A percentile compares a stretch with the other conserved stretches of the same genome.
Conservation (phyloP, 2,113 vertebrate genomes). For the Dicaeum eximium region DNA sequence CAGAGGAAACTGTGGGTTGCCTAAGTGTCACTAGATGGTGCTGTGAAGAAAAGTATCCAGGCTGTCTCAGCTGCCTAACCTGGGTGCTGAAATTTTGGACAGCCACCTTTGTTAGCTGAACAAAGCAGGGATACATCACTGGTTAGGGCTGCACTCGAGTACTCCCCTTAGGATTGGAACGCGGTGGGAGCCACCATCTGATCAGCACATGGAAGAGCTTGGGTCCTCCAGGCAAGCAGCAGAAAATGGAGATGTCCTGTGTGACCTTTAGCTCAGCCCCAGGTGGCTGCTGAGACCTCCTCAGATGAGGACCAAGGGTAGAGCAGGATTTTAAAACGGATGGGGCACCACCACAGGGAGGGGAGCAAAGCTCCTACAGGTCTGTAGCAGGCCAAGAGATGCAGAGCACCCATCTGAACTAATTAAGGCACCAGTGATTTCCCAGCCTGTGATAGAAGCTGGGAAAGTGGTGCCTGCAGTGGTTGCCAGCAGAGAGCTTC, state of each 20-base stretch:
- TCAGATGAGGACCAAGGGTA: not conserved
- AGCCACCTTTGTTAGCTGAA: not conserved
- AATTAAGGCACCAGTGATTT: not conserved
- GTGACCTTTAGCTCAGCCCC: not conserved
- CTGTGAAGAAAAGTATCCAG: constrained; percentile 47
- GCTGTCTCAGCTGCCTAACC: not conserved
- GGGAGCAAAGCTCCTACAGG: not conserved
- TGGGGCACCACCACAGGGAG: fast-evolving
- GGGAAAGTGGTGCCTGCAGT: not conserved
- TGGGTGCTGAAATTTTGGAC: not conserved
- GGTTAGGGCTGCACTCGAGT: not conserved
- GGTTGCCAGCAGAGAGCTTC: not conserved
- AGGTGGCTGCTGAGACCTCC: not conserved
- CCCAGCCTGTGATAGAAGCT: not conserved
- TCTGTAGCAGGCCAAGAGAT: not conserved
- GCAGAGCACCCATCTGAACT: fast-evolving
- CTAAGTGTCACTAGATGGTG: constrained; percentile 50
- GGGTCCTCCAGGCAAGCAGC: not conserved
- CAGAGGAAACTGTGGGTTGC: not conserved
- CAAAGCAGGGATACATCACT: not conserved
- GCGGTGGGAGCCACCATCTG: not conserved
- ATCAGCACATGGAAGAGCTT: not conserved
- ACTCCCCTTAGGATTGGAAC: not conserved
- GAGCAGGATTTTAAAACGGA: not conserved
- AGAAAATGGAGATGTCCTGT: not conserved